Percentiles rank a stretch among this genome's conserved stretches.
Evolutionary conservation across 2,113 vertebrate species (phyloP).

Genomic region (Origma solitaria): DNA sequence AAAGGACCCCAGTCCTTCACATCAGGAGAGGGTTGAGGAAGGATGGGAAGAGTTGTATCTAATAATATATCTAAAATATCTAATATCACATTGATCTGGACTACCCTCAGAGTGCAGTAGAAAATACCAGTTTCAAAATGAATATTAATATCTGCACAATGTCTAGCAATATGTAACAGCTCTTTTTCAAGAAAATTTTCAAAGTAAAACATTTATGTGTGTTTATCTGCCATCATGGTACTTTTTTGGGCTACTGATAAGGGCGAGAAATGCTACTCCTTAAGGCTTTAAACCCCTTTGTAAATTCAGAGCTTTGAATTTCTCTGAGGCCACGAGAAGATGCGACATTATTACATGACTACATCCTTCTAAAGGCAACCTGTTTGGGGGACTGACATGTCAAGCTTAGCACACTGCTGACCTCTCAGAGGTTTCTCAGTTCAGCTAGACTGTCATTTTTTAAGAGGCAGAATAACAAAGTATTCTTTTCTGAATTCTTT

Average conservation of each 20-base stretch:
- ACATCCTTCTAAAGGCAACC: background rate
- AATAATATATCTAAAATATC: background rate
- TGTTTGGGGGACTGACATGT: background rate
- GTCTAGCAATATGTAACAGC: background rate
- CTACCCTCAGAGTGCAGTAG: background rate
- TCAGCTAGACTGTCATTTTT: background rate
- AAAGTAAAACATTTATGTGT: background rate
- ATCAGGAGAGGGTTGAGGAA: background rate
- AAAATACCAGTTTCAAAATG: background rate
- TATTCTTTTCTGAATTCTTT: background rate
- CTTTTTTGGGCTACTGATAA: background rate
- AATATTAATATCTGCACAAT: background rate
- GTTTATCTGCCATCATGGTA: background rate
- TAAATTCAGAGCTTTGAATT: background rate
- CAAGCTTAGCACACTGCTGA: background rate
- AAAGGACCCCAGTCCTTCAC: background rate
- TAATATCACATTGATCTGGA: background rate
- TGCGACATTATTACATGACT: background rate
- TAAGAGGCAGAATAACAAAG: background rate
- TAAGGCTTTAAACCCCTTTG: background rate
- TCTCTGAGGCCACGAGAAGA: background rate
- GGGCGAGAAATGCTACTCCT: background rate
- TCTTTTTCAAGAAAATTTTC: background rate
- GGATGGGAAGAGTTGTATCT: background rate
- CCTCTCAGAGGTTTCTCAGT: background rate